These are phyloP conservation scores for Sula dactylatra DNA, from an alignment of 2,113 vertebrate genomes.

Conservation along the genomic window DNA sequence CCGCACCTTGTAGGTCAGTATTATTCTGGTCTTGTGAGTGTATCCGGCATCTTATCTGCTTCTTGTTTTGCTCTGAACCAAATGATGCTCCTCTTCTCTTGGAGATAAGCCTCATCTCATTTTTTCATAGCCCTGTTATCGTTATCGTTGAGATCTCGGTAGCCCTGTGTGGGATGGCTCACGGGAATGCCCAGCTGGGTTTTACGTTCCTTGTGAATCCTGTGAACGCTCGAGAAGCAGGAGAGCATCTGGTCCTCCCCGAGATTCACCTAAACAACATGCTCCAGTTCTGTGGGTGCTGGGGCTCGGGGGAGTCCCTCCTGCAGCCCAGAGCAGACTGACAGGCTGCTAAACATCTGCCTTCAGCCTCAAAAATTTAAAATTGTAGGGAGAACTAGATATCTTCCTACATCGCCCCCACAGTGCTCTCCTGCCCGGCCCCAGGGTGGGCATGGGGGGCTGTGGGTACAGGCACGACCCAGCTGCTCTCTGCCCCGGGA, in stretches of 20 bases:
- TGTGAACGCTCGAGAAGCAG: accelerated
- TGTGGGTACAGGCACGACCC: background rate
- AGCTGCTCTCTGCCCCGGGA: background rate
- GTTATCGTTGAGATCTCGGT: accelerated
- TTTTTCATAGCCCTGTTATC: background rate
- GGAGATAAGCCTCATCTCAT: background rate
- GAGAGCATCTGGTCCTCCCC: background rate
- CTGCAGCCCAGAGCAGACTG: background rate
- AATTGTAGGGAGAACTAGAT: background rate
- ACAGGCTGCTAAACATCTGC: background rate
- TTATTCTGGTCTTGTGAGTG: background rate
- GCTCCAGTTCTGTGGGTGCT: background rate
- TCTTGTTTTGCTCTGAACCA: background rate
- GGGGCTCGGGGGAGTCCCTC: background rate
- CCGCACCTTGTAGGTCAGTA: background rate
- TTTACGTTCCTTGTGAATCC: background rate
- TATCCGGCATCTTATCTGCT: background rate
- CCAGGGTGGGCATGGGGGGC: background rate
- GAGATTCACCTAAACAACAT: accelerated
- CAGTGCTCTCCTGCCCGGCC: background rate
- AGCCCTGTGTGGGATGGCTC: background rate
- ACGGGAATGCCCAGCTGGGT: background rate
- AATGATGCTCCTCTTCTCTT: background rate
- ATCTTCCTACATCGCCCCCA: accelerated
- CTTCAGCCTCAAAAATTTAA: background rate